Conservation (phyloP, 2,888 invertebrate species). For the Sepioteuthis lessoniana region DNA sequence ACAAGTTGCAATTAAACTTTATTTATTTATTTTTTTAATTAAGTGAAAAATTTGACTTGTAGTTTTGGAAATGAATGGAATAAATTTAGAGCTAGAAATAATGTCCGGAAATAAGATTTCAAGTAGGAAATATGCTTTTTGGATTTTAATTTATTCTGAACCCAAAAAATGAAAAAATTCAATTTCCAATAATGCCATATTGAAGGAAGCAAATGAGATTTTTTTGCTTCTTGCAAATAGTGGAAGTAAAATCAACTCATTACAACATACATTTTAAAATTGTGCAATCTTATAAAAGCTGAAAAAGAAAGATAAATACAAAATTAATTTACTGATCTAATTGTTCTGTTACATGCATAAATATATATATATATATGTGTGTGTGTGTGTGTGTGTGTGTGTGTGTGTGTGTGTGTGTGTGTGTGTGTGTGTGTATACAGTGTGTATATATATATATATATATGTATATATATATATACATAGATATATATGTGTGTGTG, state of each 20-base stretch:
- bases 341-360: too few relatives aligned
- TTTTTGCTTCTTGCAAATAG: background rate
- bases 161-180: slow-evolving; percentile 17
- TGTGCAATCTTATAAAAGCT: too few relatives aligned
- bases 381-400: too few relatives aligned
- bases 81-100: background rate
- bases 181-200: background rate
- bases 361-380: too few relatives aligned
- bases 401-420: too few relatives aligned
- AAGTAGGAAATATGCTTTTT: background rate
- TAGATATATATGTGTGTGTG: too few relatives aligned
- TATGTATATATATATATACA: too few relatives aligned
- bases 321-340: too few relatives aligned
- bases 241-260: background rate
- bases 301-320: too few relatives aligned
- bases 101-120: background rate
- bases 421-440: too few relatives aligned
- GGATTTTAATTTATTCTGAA: background rate
- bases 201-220: background rate
- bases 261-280: background rate
- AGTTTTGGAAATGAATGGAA: background rate
- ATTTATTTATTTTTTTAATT: background rate
- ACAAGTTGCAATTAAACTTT: background rate
- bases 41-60: background rate
- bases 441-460: too few relatives aligned